Evolutionary conservation across 2,797 vertebrate genomes (phyloP).

Genomic region (Anabacerthia variegaticeps): DNA sequence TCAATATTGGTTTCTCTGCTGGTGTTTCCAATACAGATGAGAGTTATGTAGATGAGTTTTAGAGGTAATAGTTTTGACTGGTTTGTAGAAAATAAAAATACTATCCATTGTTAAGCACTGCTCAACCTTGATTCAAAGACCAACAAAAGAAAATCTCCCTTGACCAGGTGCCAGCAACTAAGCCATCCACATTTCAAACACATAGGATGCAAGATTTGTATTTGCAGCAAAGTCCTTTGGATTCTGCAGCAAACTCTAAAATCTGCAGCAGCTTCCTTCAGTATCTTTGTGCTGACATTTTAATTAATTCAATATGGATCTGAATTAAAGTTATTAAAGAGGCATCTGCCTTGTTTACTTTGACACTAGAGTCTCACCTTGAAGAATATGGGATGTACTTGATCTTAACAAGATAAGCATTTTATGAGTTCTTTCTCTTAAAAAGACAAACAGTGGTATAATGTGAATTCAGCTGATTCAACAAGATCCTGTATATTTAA

Average conservation of each 20-base stretch:
- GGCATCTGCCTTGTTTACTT: slow-evolving; percentile 27
- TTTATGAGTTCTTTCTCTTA: neutral
- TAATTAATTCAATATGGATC: slow-evolving; percentile 55
- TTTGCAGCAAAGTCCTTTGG: neutral
- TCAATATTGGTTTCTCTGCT: neutral
- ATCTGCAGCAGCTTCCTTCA: neutral
- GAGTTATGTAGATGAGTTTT: neutral
- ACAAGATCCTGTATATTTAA: slow-evolving; percentile 4
- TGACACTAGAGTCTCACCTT: slow-evolving; percentile 10
- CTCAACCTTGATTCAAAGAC: neutral
- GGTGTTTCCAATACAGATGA: neutral
- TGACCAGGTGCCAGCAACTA: neutral
- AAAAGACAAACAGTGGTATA: slow-evolving; percentile 24
- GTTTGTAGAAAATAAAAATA: neutral
- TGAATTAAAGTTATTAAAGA: slow-evolving; percentile 33
- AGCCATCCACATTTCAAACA: neutral
- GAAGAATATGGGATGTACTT: neutral
- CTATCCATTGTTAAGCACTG: neutral
- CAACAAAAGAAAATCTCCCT: neutral
- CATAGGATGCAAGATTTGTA: neutral
- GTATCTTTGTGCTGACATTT: neutral
- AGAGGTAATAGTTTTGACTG: neutral
- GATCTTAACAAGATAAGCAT: neutral
- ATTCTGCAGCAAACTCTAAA: neutral
- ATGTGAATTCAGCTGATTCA: slow-evolving; percentile 17